Conservation (phyloP, 2,113 vertebrate genomes). For the Nansenia antarctica region DNA sequence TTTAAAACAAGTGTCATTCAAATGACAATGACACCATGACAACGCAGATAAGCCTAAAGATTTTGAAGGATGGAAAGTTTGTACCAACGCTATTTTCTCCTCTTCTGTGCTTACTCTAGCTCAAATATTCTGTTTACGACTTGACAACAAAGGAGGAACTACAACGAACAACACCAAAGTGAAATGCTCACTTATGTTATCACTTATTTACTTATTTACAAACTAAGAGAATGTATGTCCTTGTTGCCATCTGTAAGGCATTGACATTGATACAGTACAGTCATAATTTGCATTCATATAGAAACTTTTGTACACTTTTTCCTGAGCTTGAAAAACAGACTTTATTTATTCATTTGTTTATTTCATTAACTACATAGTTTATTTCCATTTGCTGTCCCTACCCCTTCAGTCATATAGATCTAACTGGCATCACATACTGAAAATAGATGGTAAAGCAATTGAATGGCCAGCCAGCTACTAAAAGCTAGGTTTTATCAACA, state of each 20-base stretch:
- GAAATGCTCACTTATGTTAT: background rate
- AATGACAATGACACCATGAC: background rate
- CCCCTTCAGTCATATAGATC: background rate
- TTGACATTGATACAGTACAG: background rate
- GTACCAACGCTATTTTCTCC: background rate
- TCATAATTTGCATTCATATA: background rate
- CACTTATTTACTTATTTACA: too few species aligned
- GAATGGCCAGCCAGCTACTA: background rate
- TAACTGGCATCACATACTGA: background rate
- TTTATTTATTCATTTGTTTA: too few species aligned
- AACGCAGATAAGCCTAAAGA: background rate
- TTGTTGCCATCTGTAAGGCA: too few species aligned
- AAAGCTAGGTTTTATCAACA: background rate
- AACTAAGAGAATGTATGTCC: too few species aligned
- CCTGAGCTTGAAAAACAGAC: background rate
- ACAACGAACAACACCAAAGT: background rate
- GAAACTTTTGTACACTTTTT: background rate
- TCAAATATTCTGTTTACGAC: background rate
- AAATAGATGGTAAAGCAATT: too few species aligned
- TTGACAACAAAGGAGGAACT: background rate
- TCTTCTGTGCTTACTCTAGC: background rate
- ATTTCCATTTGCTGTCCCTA: too few species aligned
- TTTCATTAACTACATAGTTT: too few species aligned
- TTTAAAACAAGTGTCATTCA: background rate
- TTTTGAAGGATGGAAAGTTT: background rate